Evolutionary conservation across 2,113 vertebrate species (phyloP).

Genomic region (Tonatia bakeri): DNA sequence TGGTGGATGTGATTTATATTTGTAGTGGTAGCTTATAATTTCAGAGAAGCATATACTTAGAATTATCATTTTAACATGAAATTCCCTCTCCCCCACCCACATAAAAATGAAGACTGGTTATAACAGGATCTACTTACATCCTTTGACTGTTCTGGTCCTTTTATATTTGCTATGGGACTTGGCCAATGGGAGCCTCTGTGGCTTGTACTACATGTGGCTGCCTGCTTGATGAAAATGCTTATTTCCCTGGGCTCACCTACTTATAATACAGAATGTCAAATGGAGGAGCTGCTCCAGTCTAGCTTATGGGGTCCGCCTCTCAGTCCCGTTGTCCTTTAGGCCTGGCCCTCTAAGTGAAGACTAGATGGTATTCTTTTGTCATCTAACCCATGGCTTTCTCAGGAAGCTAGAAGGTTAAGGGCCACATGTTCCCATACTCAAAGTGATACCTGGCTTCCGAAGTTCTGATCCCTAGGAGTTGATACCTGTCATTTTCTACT

Average conservation of each 20-base stretch:
- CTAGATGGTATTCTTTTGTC: background rate
- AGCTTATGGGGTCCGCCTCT: background rate
- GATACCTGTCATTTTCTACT: background rate
- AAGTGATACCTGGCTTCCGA: background rate
- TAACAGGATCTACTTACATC: slow-evolving; percentile 48
- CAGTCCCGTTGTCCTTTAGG: background rate
- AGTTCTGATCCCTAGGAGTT: background rate
- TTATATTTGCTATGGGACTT: slow-evolving; percentile 12
- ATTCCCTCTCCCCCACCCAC: background rate
- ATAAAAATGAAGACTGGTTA: slow-evolving; percentile 47
- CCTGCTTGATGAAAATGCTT: background rate
- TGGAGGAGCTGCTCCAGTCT: background rate
- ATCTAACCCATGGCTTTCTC: background rate
- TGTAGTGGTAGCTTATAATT: slow-evolving; percentile 47
- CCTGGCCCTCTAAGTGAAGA: background rate
- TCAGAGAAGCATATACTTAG: slow-evolving; percentile 57
- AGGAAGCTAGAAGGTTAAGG: background rate
- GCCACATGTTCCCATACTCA: background rate
- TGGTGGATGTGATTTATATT: slow-evolving; percentile 62
- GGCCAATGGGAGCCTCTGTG: background rate
- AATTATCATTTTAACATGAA: slow-evolving; percentile 40
- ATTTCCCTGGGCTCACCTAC: background rate
- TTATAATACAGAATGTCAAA: background rate
- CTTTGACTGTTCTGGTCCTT: slow-evolving; percentile 51
- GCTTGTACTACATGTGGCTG: background rate